Conservation (phyloP, 2,888 invertebrate species). For the Electrophaes corylata region DNA sequence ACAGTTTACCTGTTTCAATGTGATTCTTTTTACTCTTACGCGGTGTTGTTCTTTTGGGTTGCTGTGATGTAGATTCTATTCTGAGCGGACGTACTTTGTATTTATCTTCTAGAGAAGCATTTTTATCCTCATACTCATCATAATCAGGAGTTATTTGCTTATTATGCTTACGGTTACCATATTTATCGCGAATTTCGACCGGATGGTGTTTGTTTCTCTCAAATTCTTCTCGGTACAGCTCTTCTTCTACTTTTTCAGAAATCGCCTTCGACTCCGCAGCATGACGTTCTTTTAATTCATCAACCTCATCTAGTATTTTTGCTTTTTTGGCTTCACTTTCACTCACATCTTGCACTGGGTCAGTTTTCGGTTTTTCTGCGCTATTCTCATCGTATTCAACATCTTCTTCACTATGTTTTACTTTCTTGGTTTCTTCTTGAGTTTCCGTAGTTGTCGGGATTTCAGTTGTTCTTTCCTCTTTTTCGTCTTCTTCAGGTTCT, state of each 20-base stretch:
- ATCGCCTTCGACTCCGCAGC: slow-evolving; percentile 66
- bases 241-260: slow-evolving; percentile 70
- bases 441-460: slow-evolving; percentile 26
- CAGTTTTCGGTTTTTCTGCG: slow-evolving; percentile 49
- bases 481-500: slow-evolving; percentile 23
- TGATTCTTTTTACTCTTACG: slow-evolving; percentile 44
- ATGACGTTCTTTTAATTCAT: slow-evolving; percentile 71
- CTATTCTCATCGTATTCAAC: slow-evolving; percentile 54
- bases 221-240: slow-evolving; percentile 62
- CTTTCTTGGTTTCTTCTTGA: slow-evolving; percentile 22
- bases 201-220: slow-evolving; percentile 27
- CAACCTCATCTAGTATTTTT: slow-evolving; percentile 67
- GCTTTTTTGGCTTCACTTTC: slow-evolving; percentile 70
- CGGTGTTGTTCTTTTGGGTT: slow-evolving; percentile 39
- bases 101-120: slow-evolving; percentile 54
- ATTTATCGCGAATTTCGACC: slow-evolving; percentile 51
- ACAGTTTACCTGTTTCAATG: slow-evolving; percentile 57
- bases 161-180: slow-evolving; percentile 35
- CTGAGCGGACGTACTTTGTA: slow-evolving; percentile 50
- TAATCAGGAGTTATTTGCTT: slow-evolving; percentile 52
- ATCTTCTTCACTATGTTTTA: slow-evolving; percentile 28
- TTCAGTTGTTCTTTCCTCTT: slow-evolving; percentile 27
- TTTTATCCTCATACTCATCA: slow-evolving; percentile 65
- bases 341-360: slow-evolving; percentile 45
- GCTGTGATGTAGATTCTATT: slow-evolving; percentile 35